These are phyloP conservation scores for Cavia porcellus DNA, from an alignment of 2,113 vertebrate genomes.

Conservation along the genomic window DNA sequence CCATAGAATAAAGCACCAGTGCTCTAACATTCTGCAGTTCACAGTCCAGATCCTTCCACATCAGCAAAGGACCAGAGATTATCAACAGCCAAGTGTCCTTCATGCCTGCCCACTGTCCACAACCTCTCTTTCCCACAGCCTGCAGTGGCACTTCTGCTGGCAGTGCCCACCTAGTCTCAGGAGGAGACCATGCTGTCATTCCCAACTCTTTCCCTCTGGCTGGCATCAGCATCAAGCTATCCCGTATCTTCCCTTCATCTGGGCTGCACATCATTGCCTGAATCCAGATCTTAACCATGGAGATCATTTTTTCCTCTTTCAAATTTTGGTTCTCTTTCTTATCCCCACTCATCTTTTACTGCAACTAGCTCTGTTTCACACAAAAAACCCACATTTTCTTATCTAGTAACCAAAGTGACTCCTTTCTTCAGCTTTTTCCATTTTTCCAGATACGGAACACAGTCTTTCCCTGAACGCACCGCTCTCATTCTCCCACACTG, in stretches of 20 bases:
- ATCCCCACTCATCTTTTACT: neutral
- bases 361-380: neutral
- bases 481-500: no score
- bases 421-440: neutral
- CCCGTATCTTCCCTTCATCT: neutral
- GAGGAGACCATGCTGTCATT: neutral
- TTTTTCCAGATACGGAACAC: neutral
- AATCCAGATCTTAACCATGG: neutral
- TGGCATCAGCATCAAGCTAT: neutral
- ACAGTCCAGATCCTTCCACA: neutral
- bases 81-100: neutral
- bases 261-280: neutral
- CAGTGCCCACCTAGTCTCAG: neutral
- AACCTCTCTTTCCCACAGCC: neutral
- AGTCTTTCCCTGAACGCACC: neutral
- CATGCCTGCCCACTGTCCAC: neutral
- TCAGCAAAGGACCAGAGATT: neutral
- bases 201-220: neutral
- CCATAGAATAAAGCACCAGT: neutral
- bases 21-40: accelerated
- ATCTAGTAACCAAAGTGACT: neutral
- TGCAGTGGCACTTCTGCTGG: neutral
- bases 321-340: neutral
- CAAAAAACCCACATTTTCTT: neutral
- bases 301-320: neutral